Conservation (phyloP, 2,797 vertebrate species). For the Loris lydekkerianus region DNA sequence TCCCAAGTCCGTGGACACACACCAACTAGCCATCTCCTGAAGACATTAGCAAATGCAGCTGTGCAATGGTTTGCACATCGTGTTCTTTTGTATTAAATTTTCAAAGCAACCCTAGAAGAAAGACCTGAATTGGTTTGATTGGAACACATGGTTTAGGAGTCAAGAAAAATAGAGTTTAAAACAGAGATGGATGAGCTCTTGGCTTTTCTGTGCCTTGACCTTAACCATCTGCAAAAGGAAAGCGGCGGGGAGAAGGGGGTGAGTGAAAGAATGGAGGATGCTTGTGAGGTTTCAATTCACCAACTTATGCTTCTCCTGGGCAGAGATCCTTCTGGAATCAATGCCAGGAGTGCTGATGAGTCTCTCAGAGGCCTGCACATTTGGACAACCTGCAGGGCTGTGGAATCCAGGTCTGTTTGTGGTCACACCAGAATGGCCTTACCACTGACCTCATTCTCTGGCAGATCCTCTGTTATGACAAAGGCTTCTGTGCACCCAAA, state of each 20-base stretch:
- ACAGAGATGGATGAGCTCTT: not conserved
- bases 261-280: not conserved
- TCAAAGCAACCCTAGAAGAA: constrained; percentile 51
- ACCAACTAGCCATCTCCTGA: not conserved
- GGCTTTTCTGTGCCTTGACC: not conserved
- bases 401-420: constrained; percentile 24
- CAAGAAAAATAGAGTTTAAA: not conserved
- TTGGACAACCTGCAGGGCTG: constrained; percentile 25
- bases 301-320: not conserved
- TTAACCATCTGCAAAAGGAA: not conserved
- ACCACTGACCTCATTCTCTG: constrained; percentile 68
- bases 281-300: not conserved
- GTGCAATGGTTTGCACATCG: rapidly evolving
- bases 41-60: not conserved
- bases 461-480: constrained; percentile 57
- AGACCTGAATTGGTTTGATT: not conserved
- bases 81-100: constrained; percentile 15
- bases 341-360: not conserved
- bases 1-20: not conserved
- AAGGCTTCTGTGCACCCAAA: constrained; percentile 33
- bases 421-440: constrained; percentile 51
- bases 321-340: not conserved
- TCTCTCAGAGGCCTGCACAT: not conserved
- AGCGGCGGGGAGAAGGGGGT: not conserved
- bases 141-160: not conserved